Base-by-base conservation (phyloP, 1,140 invertebrate genomes). In the Formica selysi region DNA sequence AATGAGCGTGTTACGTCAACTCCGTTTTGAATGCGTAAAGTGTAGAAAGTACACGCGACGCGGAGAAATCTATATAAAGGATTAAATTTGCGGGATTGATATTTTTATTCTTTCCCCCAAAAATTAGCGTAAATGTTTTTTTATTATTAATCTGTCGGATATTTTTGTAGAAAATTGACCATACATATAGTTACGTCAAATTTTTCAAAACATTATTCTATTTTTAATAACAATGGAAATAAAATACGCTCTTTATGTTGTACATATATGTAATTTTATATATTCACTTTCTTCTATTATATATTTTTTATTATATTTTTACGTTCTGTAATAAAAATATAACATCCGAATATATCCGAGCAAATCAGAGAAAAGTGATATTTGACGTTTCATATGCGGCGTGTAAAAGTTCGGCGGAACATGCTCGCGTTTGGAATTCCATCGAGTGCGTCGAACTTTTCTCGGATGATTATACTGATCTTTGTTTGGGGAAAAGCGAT, bases 401-500 rank as follows among this genome's bases (percentile, higher is more conserved):
- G 41, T 67, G 67, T 70, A 81, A 80, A 83, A 79, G 57, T 83
- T 83, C 38, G 22, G 13, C 26, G 64, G 54, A 81, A 73, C 26
- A 38, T 38, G 68, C 38, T 48, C 79, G 79, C 79, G 68, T 83
- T 83, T 83, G 68, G 67, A 83, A 83, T 83, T 83, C 68, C 79
- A 83, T 61, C 11, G 79, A 26, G 68, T 83, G 29, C 79, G n/a
- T 83, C 79, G 68, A 83, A 83, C 79, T 74, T 83, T 74, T 73
- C 54, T 26, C 57, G 6, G 22, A 29, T 7, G 7, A 68, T 48
- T 16, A 13, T 26, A 36, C 32, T 4, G 64, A 70, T 80, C 64
- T 80, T 70, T 65, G 64, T 70, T 80, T 80, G 7, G 48, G 78
- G 19, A 65, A 65, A 78, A 78, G 59, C 16, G 67, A 22, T 57